Conservation (phyloP, 2,113 vertebrate species). For the Aleadryas rufinucha region DNA sequence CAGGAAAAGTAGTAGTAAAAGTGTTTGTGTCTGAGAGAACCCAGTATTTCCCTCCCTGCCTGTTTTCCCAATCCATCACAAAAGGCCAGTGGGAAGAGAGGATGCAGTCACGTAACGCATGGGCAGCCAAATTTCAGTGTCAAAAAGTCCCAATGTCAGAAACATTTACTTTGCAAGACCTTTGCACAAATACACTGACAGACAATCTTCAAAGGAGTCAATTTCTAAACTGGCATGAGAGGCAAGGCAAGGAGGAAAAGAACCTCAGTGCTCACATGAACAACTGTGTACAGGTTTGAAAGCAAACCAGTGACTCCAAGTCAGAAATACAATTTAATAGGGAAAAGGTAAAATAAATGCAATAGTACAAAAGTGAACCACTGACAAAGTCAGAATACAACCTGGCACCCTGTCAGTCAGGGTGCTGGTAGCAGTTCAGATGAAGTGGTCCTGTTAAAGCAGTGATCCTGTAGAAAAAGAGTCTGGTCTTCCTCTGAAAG, state of each 20-base stretch:
- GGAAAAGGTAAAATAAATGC: too few species aligned
- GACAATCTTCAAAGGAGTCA: background rate
- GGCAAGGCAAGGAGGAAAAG: background rate
- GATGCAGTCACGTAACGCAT: rapidly evolving
- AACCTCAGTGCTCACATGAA: background rate
- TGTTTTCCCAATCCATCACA: background rate
- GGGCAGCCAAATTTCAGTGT: background rate
- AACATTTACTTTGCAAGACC: background rate
- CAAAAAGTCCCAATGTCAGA: background rate
- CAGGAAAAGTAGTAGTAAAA: background rate
- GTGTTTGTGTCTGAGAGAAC: background rate
- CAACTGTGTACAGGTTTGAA: too few species aligned
- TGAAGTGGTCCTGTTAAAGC: too few species aligned
- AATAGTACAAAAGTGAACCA: too few species aligned
- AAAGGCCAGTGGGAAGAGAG: background rate
- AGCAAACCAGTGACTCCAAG: too few species aligned
- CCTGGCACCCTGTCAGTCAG: too few species aligned
- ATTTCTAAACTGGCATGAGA: background rate
- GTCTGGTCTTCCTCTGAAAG: too few species aligned
- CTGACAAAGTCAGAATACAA: too few species aligned
- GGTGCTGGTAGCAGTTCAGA: too few species aligned
- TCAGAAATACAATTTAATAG: too few species aligned
- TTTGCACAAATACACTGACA: background rate
- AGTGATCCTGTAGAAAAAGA: too few species aligned
- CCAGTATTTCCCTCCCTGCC: background rate